A percentile compares a stretch with the other conserved stretches of the same genome.
Conservation (phyloP, 2,888 invertebrate genomes). For the Microplitis manilae region DNA sequence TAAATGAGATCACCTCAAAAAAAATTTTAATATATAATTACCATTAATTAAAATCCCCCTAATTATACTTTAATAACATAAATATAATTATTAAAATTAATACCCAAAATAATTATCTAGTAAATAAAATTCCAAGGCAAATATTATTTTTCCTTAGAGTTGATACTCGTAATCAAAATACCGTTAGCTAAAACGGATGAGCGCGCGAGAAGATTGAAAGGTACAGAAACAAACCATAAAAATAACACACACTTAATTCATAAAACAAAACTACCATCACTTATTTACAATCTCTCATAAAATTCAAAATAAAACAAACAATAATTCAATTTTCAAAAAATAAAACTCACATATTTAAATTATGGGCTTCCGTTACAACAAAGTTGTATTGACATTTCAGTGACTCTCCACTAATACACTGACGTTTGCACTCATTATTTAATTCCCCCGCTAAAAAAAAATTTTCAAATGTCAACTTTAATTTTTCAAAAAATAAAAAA, state of each 20-base stretch:
- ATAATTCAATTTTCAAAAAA: background rate
- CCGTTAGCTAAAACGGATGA: constrained; percentile 19
- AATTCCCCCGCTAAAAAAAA: background rate
- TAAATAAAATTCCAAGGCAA: no score
- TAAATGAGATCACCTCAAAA: no score
- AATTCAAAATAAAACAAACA: background rate
- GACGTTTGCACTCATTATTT: constrained; percentile 54
- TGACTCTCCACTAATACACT: constrained; percentile 48
- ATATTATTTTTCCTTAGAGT: no score
- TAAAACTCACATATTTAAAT: constrained; percentile 50
- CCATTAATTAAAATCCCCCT: no score
- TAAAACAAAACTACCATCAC: no score
- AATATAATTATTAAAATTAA: no score
- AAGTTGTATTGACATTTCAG: constrained; percentile 58
- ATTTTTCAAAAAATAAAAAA: background rate
- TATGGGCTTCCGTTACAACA: constrained; percentile 48
- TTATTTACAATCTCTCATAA: background rate
- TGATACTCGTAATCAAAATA: background rate
- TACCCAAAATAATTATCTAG: no score
- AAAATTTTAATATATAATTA: no score
- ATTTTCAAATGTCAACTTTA: background rate
- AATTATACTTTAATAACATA: no score
- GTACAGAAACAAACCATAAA: background rate
- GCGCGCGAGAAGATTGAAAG: constrained; percentile 20
- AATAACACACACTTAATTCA: background rate